A percentile compares a stretch with the other conserved stretches of the same genome.
Evolutionary conservation across 2,113 vertebrate species (phyloP).

Genomic region (Lagopus muta): DNA sequence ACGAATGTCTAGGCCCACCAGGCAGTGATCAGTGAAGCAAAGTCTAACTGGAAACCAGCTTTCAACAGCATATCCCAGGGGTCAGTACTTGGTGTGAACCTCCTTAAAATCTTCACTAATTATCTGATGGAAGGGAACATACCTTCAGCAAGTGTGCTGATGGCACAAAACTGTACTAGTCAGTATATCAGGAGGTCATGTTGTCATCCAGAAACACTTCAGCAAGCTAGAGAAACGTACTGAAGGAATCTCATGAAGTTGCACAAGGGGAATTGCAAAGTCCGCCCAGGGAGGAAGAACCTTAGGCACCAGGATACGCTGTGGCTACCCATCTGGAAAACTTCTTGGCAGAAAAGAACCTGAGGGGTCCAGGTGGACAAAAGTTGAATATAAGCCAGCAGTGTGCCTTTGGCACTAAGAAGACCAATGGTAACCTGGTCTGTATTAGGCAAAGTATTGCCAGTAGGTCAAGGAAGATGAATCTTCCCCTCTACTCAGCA

Average conservation of each 20-base stretch:
- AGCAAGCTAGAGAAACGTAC: neutral
- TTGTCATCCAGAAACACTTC: neutral
- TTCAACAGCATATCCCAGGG: fast-evolving
- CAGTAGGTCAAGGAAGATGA: neutral
- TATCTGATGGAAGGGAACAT: neutral
- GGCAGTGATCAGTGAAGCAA: neutral
- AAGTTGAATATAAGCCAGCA: neutral
- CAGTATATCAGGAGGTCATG: fast-evolving
- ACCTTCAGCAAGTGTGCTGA: neutral
- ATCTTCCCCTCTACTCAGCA: neutral
- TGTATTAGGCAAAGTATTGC: fast-evolving
- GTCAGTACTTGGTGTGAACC: neutral
- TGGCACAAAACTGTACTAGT: neutral
- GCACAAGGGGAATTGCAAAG: neutral
- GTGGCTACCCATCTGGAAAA: neutral
- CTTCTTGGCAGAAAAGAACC: neutral
- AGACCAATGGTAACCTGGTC: neutral
- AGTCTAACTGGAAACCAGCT: neutral
- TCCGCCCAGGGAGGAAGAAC: neutral
- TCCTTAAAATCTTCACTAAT: neutral
- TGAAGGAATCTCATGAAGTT: neutral
- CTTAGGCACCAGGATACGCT: fast-evolving
- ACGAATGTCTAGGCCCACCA: neutral
- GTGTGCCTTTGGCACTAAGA: neutral
- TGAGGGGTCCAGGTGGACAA: fast-evolving